Conservation (phyloP, 2,888 invertebrate genomes). For the Hirtodrosophila alboralis region DNA sequence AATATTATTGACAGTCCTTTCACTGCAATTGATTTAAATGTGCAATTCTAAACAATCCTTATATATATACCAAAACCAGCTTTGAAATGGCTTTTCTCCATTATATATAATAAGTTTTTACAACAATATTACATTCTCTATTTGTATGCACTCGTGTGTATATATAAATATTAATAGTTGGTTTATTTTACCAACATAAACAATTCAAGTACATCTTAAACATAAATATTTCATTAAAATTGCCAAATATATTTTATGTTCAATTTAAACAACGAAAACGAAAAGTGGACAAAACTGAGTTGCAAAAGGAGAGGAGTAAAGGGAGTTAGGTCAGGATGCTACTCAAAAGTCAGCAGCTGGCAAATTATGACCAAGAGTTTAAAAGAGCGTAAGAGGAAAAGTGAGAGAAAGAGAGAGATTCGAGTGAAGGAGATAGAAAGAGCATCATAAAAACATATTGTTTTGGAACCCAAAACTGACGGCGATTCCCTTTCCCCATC, state of each 20-base stretch:
- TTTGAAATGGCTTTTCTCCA: too few relatives aligned
- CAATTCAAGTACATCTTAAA: slow-evolving; percentile 19
- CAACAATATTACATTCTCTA: too few relatives aligned
- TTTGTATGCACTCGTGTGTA: too few relatives aligned
- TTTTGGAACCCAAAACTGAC: slow-evolving; percentile 52
- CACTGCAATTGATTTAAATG: too few relatives aligned
- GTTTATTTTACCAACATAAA: too few relatives aligned
- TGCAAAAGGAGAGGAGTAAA: background rate
- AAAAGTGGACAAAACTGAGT: slow-evolving; percentile 28
- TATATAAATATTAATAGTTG: too few relatives aligned
- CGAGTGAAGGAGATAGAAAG: background rate
- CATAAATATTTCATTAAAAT: slow-evolving; percentile 59
- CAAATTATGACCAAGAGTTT: slow-evolving; percentile 51
- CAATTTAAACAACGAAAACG: slow-evolving; percentile 38
- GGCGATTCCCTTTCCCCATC: slow-evolving; percentile 26
- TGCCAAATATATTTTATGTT: slow-evolving; percentile 54
- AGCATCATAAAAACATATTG: slow-evolving; percentile 53
- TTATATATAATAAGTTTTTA: too few relatives aligned
- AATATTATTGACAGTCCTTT: too few relatives aligned
- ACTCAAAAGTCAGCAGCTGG: slow-evolving; percentile 57
- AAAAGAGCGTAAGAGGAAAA: background rate
- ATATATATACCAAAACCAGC: too few relatives aligned
- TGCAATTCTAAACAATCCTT: too few relatives aligned
- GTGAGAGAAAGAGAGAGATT: background rate
- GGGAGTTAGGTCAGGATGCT: background rate